phyloP scores from a whole-genome alignment of 2,888 invertebrate genomes.

The Oxytorus armatus region DNA sequence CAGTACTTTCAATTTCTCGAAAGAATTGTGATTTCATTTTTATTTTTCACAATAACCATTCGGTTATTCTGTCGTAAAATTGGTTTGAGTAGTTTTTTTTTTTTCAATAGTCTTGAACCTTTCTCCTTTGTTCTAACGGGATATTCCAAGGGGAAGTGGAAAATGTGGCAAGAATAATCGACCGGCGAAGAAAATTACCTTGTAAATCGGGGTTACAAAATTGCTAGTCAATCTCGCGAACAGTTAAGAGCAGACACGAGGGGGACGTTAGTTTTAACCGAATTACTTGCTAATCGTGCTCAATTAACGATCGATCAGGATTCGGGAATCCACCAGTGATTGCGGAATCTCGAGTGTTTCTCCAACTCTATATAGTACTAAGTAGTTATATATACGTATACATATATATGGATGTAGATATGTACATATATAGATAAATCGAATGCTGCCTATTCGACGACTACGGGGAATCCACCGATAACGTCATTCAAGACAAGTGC shows the following conservation, averaged over 20 bases:
- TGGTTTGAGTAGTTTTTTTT: background rate
- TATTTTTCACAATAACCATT: background rate
- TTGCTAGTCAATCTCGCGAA: constrained; percentile 24
- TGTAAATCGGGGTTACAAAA: constrained; percentile 21
- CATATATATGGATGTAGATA: background rate
- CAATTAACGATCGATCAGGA: constrained; percentile 57
- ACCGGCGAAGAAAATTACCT: constrained; percentile 32
- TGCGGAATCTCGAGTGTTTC: constrained; percentile 33
- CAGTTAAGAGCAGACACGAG: background rate
- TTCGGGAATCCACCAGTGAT: constrained; percentile 46
- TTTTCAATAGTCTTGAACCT: background rate
- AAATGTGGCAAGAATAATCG: constrained; percentile 32
- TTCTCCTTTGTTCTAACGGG: constrained; percentile 2
- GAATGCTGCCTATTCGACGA: constrained; percentile 3
- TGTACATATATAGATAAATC: constrained; percentile 14
- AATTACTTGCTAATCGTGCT: constrained; percentile 54
- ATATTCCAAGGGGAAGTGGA: background rate
- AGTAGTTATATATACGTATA: constrained; percentile 2
- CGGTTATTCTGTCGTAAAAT: background rate
- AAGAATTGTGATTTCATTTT: background rate
- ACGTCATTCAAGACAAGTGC: constrained; percentile 29
- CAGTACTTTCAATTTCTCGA: background rate
- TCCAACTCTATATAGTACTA: constrained; percentile 8
- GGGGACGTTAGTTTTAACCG: constrained; percentile 36
- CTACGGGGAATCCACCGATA: constrained; percentile 17